Evolutionary conservation across 1,140 invertebrate species (phyloP), one percentile per base, ranked within the genome.

Genomic region (Capitella teleta): DNA sequence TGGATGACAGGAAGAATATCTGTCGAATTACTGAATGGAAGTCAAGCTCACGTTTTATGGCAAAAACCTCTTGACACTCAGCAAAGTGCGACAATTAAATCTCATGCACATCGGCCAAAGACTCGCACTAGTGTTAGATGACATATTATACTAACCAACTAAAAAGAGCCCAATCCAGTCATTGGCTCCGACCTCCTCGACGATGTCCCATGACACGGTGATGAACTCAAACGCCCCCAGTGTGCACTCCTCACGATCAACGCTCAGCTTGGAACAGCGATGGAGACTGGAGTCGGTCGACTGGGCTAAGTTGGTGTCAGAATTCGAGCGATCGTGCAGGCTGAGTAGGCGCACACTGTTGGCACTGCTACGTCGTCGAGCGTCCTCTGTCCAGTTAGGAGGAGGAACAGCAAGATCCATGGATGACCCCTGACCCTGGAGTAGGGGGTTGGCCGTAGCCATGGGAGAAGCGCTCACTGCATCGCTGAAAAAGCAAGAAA

Each of bases 121-220:
- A 32, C 30, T 32, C 8, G 10, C 24, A 43, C 14, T 4, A 43
- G n/a, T 21, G 18, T n/a, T 6, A 6, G 10, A 16, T 25, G 21
- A 5, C 42, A 43, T 24, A 10, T 18, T 16, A 8, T 16, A 47
- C 49, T 56, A 52, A 73, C 71, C 70, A 55, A 59, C 57, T 41
- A 57, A 57, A 57, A 64, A 73, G 6, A 73, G 58, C 21, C 68
- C 71, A 53, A 73, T 73, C 69, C 70, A 73, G 53, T 73, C 71
- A 18, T 59, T 57, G 19, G 66, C 58, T 21, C 55, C 59, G 6
- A 68, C 58, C 53, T 69, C 66, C 45, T 71, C 68, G 21, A 59
- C 62, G 16, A 73, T 72, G 45, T 73, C 67, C 71, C 71, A 73
- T 12, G 55, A 58, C 2, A 73, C 56, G 19, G 61, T 59, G 5